Conservation (phyloP, 2,797 vertebrate species). For the Galaxias olidus region DNA sequence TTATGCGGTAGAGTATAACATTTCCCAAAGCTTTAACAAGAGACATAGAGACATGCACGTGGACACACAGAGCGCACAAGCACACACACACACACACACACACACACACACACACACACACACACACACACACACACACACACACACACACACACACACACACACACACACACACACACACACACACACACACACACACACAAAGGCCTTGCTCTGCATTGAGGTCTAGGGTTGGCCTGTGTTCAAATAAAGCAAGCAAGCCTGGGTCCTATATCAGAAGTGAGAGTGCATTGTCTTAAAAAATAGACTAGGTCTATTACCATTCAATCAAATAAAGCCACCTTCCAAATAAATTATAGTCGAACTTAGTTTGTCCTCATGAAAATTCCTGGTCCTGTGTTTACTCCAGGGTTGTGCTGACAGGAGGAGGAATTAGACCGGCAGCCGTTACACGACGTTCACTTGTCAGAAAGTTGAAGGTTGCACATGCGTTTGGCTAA, state of each 20-base stretch:
- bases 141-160: not conserved
- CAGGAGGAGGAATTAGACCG: conserved; percentile 85
- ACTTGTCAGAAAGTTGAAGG: conserved; percentile 89
- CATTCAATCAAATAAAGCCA: no score
- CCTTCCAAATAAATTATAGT: no score
- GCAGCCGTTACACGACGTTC: conserved; percentile 84
- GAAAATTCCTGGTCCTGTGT: conserved; percentile 22
- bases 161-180: not conserved
- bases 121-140: not conserved
- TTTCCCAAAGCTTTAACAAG: not conserved
- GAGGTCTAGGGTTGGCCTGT: no score
- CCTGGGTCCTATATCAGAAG: no score
- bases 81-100: not conserved
- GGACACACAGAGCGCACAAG: not conserved
- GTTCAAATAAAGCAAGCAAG: no score
- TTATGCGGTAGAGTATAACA: conserved; percentile 13
- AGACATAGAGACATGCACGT: no score
- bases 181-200: no score
- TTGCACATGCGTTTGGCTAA: conserved; percentile 93
- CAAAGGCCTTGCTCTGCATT: no score
- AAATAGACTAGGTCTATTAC: no score
- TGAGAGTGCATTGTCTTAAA: no score
- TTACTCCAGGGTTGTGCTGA: conserved; percentile 46
- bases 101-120: not conserved
- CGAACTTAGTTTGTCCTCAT: no score